Base-by-base conservation (phyloP, 2,797 vertebrate genomes). In the Poeciliopsis presidionis region DNA sequence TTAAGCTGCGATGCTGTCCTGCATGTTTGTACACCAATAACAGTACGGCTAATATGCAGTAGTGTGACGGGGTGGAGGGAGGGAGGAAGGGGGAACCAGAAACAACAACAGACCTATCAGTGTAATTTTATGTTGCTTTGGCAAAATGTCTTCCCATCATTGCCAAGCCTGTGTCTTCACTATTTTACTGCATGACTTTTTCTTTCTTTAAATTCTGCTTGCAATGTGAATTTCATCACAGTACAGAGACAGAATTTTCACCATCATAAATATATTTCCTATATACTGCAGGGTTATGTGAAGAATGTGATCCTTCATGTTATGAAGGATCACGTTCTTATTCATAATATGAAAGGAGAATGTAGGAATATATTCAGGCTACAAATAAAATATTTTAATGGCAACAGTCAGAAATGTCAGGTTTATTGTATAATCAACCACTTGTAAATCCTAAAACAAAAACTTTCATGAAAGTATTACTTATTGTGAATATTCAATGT, bases 101-200 rank as follows among this genome's bases (percentile, higher is more conserved):
- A 78, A 28, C 65, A 53, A 22, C 46, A 2, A 49, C 28, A 67
- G 47, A 55, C 7, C 55, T 41, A 7, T 71, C 55, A 53, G 49
- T 47, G 28, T 67, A 72, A 74, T n/a, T 3, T 12, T 36, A 45
- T 63, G 71, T 7, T 74, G 57, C 41, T 78, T 77, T 41, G 11
- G 51, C 51, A 53, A 53, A 53, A 63, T 25, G 36, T 7, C 33
- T 36, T 63, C 33, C 3, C 6, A 41, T 67, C 63, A 25, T 9
- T 67, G 18, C 18, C 63, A 67, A 41, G 63, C 20, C 36, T 67
- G 33, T 39, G 39, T 39, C 63, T 41, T 65, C 61, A 39, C 18
- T 36, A 18, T 39, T 30, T 9, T 65, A 36, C 61, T 39, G 61
- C 51, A 53, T 25, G 7, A 3, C 2, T 18, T 39, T 33, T 20